A percentile compares a stretch with the other conserved stretches of the same genome.
Conservation (phyloP, 2,888 invertebrate genomes). For the Drosophila parthenogenetica region DNA sequence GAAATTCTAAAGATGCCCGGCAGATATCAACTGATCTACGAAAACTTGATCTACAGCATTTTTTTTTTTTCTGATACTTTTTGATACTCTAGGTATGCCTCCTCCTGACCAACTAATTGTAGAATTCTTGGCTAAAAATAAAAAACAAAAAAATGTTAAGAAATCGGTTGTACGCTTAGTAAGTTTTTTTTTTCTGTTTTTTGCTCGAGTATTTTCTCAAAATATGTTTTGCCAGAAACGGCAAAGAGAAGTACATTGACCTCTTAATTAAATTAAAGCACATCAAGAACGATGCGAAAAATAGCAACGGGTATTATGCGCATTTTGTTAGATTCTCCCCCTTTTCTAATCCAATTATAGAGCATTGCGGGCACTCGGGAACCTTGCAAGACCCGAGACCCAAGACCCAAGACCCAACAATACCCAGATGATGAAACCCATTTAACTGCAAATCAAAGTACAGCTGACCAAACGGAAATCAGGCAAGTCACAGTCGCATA, state of each 20-base stretch:
- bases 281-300: slow-evolving; percentile 49
- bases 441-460: slow-evolving; percentile 60
- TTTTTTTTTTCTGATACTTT: not conserved
- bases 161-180: slow-evolving; percentile 26
- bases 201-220: slow-evolving; percentile 13
- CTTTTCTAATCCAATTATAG: slow-evolving; percentile 71
- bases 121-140: slow-evolving; percentile 39
- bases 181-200: slow-evolving; percentile 12
- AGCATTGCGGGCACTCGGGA: slow-evolving; percentile 63
- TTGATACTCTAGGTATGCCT: slow-evolving; percentile 9
- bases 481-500: slow-evolving; percentile 14
- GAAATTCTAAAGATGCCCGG: slow-evolving; percentile 30
- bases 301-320: slow-evolving; percentile 64
- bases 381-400: slow-evolving; percentile 48
- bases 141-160: slow-evolving; percentile 13
- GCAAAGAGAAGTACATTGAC: slow-evolving; percentile 54
- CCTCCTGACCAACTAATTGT: slow-evolving; percentile 57
- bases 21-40: slow-evolving; percentile 43
- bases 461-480: slow-evolving; percentile 26
- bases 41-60: slow-evolving; percentile 60
- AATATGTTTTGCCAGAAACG: slow-evolving; percentile 31
- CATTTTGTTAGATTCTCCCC: slow-evolving; percentile 53
- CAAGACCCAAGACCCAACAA: slow-evolving; percentile 24
- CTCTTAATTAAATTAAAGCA: slow-evolving; percentile 69
- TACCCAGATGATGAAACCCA: slow-evolving; percentile 32